These are phyloP conservation scores for Muscina levida DNA, from an alignment of 2,888 invertebrate genomes.

Conservation along the genomic window DNA sequence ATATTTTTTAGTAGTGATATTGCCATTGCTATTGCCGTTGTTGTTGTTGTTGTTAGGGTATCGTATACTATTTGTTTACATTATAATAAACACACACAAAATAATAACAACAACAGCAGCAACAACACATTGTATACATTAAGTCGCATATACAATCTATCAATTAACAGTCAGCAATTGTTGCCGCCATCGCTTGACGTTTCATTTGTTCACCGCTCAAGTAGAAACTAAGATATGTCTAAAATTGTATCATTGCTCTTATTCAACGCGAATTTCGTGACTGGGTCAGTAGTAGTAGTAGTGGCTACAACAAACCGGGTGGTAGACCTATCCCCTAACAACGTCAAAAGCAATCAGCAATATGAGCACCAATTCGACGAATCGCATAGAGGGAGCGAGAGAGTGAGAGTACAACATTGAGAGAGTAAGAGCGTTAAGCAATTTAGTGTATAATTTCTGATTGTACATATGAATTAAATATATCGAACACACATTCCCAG, in stretches of 20 bases:
- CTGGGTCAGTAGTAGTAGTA: constrained; percentile 45
- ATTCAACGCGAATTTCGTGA: constrained; percentile 44
- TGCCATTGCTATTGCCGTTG: constrained; percentile 14
- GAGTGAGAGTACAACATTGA: too few relatives aligned
- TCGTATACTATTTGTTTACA: constrained; percentile 40
- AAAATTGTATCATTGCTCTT: constrained; percentile 48
- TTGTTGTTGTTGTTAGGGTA: constrained; percentile 32
- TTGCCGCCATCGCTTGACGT: constrained; percentile 30
- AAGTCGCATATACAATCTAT: constrained; percentile 46
- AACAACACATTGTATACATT: constrained; percentile 17
- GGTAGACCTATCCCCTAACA: too few relatives aligned
- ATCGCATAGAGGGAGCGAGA: not conserved
- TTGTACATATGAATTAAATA: too few relatives aligned
- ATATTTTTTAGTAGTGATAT: too few relatives aligned
- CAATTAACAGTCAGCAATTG: constrained; percentile 57
- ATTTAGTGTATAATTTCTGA: too few relatives aligned
- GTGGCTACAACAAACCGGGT: too few relatives aligned
- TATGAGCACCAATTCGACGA: too few relatives aligned
- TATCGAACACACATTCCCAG: too few relatives aligned
- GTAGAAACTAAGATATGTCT: constrained; percentile 35
- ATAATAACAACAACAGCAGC: constrained; percentile 13
- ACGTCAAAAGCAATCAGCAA: too few relatives aligned
- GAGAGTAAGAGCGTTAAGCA: too few relatives aligned
- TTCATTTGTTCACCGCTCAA: not conserved
- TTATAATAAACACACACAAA: constrained; percentile 36